These are phyloP conservation scores for Pluvianellus socialis DNA, from an alignment of 2,113 vertebrate species.

Conservation along the genomic window DNA sequence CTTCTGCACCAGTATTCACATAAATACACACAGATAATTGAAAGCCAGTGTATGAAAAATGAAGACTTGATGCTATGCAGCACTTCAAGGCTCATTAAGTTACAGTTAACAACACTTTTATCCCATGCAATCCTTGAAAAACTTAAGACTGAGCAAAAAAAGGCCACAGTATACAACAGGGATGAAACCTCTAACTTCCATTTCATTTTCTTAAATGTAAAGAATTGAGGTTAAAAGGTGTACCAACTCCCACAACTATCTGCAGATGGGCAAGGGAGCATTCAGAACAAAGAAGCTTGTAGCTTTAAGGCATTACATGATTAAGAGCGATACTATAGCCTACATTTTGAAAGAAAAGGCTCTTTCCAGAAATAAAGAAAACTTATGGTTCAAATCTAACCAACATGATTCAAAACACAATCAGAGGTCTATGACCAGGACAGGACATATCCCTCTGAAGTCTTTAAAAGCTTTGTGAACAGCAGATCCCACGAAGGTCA, in stretches of 20 bases:
- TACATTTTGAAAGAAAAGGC: not conserved
- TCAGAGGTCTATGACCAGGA: not conserved
- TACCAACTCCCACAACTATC: not conserved
- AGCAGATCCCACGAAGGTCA: not conserved
- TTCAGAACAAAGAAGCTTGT: not conserved
- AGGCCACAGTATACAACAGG: not conserved
- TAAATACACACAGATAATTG: not conserved
- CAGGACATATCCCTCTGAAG: not conserved
- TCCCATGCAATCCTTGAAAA: not conserved
- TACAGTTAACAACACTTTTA: not conserved
- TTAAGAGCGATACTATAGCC: not conserved
- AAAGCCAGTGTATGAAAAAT: not conserved
- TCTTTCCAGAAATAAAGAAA: not conserved
- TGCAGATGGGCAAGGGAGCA: not conserved
- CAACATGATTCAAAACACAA: not conserved
- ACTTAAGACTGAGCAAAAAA: not conserved
- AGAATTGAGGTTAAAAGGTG: not conserved
- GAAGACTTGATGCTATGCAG: not conserved
- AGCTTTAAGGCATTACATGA: not conserved
- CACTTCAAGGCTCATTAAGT: not conserved
- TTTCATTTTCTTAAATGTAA: not conserved
- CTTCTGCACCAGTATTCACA: not conserved
- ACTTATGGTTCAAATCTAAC: not conserved
- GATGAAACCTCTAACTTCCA: not conserved
- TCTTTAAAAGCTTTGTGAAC: not conserved